Conservation (phyloP, 1,140 invertebrate species). For the Aphis craccivora region DNA sequence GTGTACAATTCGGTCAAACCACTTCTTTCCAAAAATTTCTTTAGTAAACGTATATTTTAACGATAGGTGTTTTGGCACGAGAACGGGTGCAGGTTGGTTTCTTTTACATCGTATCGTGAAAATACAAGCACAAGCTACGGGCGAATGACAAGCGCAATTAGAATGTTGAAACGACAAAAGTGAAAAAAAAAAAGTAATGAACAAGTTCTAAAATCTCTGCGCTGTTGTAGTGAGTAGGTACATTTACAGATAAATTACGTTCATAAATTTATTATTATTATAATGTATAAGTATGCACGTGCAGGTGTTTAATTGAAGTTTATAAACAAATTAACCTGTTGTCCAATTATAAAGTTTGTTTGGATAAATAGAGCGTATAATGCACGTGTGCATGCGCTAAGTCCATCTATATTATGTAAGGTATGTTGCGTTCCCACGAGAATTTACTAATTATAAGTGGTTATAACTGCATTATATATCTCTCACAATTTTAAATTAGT, state of each 20-base stretch:
- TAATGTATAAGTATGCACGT: background rate
- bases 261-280: background rate
- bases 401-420: background rate
- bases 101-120: too few species aligned
- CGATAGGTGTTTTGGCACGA: background rate
- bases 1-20: background rate
- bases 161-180: too few species aligned
- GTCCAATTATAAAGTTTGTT: constrained; percentile 25
- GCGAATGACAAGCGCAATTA: too few species aligned
- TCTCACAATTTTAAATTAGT: background rate
- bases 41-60: background rate
- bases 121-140: too few species aligned
- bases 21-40: background rate
- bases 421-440: background rate
- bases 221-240: too few species aligned
- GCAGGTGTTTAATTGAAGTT: background rate
- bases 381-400: background rate
- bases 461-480: background rate
- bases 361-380: background rate
- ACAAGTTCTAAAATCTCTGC: too few species aligned
- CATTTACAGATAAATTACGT: background rate
- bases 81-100: too few species aligned
- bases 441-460: background rate
- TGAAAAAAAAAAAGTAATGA: too few species aligned
- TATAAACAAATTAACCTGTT: constrained; percentile 33